Base-by-base conservation (phyloP, 1,140 invertebrate genomes). In the Sarcophaga bullata region DNA sequence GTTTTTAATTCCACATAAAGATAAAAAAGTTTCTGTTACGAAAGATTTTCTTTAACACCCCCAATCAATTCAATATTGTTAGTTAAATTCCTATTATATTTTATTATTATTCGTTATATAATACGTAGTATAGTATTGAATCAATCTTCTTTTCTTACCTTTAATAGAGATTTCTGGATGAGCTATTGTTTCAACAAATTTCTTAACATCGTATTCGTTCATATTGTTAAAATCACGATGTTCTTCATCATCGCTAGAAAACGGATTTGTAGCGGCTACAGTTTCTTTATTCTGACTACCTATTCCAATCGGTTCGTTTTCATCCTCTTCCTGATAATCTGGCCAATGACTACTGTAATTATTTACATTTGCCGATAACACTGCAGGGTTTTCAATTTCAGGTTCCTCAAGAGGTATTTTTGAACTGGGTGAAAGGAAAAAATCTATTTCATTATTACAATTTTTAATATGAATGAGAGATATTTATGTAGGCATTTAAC, bases 221-320 rank as follows among this genome's bases (percentile, higher is more conserved):
- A 49, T 76, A 62, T 73, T n/a, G 49, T 83, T 13, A 47, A 75
- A 73, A 46, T 37, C 47, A 11, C 47, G 49, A 15, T 54, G 80
- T 0, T 68, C 80, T 46, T 89, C 87, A 10, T 89, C 88, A 82
- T 89, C 89, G 76, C 87, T 89, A 9, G 88, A 89, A 83, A 89
- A 89, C 48, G 88, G 88, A 84, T 89, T 89, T 10, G 84, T 87
- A 54, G 76, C 48, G 68, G 54, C 52, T 19, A 15, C 37, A n/a
- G 11, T 80, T 50, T 37, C 54, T 25, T 72, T 72, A 54, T 37
- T 6, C n/a, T 13, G 47, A 19, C 4, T 78, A 13, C 54, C 48
- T 19, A 47, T 54, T 8, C 37, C 17, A 8, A 47, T 48, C 0
- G 48, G 11, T 47, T 78, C 37, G 54, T 37, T 82, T 17, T 80